Base-by-base conservation (phyloP, 2,888 invertebrate genomes). In the Branchipolynoe longqiensis region DNA sequence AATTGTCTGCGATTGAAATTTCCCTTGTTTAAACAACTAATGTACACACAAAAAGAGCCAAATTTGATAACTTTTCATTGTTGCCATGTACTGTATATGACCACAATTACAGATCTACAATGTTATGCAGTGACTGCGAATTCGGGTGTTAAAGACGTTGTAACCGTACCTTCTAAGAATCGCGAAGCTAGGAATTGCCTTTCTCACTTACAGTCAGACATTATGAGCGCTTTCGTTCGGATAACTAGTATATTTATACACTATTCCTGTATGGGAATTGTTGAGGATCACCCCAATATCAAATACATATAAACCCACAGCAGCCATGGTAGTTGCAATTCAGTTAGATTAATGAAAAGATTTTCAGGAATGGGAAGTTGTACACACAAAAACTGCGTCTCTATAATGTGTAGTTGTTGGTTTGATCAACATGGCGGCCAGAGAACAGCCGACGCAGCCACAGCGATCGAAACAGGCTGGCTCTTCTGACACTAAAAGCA, bases 371-470 rank as follows among this genome's bases (percentile, higher is more conserved):
- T 69, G n/a, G 38, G 36, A 33, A 69, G 69, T 69, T 36, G n/a
- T n/a, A n/a, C n/a, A n/a, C n/a, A n/a, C n/a, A 69, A 69, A 69
- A 69, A 69, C 69, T 36, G 69, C 25, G 36, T 25, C 18, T 69
- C 36, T 69, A 62, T 18, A 69, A 33, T 69, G n/a, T 25, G 31
- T 6, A 3, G 69, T 8, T 8, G 8, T 36, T 18, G 69, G n/a
- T n/a, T n/a, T n/a, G n/a, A n/a, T n/a, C 69, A 69, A 69, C 69
- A 69, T 69, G 69, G 69, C 69, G 6, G 69, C 69, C 62, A n/a
- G 3, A 62, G 14, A 22, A 1, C 33, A 14, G 18, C n/a, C 69
- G 1, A 14, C 38, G 22, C 18, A 14, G 33, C 6, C 36, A 69
- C 69, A 0, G 69, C 69, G 25, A 4, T 58, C 58, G 22, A 22